Evolutionary conservation across 2,113 vertebrate species (phyloP), one percentile per base, ranked within the genome.

Genomic region (Neolamprologus falcicula): DNA sequence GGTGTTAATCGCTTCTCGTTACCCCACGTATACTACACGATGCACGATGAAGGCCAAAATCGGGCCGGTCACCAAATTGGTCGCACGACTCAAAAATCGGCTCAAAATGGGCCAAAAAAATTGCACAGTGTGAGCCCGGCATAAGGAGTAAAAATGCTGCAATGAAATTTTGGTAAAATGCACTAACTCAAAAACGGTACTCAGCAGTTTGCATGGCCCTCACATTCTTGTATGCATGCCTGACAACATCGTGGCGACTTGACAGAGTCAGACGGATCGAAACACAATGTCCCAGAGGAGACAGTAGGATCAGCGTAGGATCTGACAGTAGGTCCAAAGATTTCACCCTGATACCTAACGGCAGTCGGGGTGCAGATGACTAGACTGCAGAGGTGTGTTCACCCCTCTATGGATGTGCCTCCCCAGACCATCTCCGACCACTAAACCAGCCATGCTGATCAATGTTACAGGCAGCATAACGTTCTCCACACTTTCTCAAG

Each of bases 241-340:
- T 37, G 61, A 66, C 61, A 66, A 66, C 33, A 2, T 66, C 1
- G 4, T 19, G 59, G 31, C 4, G 8, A 35, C 4, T 35, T 35
- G 1, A 5, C 28, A 33, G 28, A 63, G 57, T 31, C 28, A 19
- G 28, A 63, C 6, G 0, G 31, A 66, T 35, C 4, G 0, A 66
- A 66, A 66, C 59, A 33, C 31, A n/a, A 63, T 12, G 31, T 2
- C 17, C 61, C 61, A 66, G 31, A 66, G 17, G 31, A 3, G 61
- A 63, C 59, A 21, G 21, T 21, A 21, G 21, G 21, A 21, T 21
- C 59, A 12, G 31, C 9, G 0, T 3, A 63, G 0, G 9, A 35
- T 63, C 59, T 7, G 17, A 12, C 31, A n/a, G 17, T n/a, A n/a
- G 59, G 59, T 63, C 31, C 59, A 63, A 63, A 35, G 17, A 63